These are phyloP conservation scores for Entomobrya proxima DNA, from an alignment of 2,888 invertebrate species.

Conservation along the genomic window DNA sequence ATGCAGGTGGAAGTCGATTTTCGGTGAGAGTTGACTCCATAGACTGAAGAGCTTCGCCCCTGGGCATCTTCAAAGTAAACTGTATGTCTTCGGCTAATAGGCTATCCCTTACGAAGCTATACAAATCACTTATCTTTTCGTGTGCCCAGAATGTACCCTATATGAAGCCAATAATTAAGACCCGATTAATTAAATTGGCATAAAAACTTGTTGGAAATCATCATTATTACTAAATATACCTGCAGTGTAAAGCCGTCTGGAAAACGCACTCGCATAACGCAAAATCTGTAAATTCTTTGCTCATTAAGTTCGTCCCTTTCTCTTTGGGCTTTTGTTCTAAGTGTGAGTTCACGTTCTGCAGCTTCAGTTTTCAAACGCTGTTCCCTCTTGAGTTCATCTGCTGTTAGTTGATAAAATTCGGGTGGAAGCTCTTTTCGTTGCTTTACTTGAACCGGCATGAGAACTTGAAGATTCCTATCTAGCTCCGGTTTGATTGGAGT, in stretches of 20 bases:
- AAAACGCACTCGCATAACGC: constrained; percentile 88
- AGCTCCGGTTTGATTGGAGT: constrained; percentile 90
- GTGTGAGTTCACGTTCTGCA: constrained; percentile 87
- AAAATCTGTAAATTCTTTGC: constrained; percentile 85
- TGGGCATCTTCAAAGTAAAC: constrained; percentile 71
- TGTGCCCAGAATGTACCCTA: constrained; percentile 93
- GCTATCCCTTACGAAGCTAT: constrained; percentile 88
- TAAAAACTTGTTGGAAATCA: neutral
- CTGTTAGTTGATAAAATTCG: constrained; percentile 88
- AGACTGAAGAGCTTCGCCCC: constrained; percentile 79
- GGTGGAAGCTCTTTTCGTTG: constrained; percentile 85
- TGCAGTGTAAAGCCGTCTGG: constrained; percentile 91
- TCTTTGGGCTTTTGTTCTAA: constrained; percentile 96
- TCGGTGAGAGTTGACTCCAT: constrained; percentile 86
- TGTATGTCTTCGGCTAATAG: constrained; percentile 81
- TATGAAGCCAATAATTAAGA: constrained; percentile 75
- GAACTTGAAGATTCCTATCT: constrained; percentile 90
- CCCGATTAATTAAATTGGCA: neutral
- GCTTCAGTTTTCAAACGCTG: constrained; percentile 86
- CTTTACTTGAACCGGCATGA: constrained; percentile 86
- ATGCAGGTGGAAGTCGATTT: constrained; percentile 88
- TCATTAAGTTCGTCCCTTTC: constrained; percentile 91
- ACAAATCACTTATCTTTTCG: constrained; percentile 86
- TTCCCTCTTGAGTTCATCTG: constrained; percentile 91
- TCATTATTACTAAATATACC: constrained; percentile 78